These are phyloP conservation scores for Cryptus armator DNA, from an alignment of 2,888 invertebrate genomes.

Conservation along the genomic window DNA sequence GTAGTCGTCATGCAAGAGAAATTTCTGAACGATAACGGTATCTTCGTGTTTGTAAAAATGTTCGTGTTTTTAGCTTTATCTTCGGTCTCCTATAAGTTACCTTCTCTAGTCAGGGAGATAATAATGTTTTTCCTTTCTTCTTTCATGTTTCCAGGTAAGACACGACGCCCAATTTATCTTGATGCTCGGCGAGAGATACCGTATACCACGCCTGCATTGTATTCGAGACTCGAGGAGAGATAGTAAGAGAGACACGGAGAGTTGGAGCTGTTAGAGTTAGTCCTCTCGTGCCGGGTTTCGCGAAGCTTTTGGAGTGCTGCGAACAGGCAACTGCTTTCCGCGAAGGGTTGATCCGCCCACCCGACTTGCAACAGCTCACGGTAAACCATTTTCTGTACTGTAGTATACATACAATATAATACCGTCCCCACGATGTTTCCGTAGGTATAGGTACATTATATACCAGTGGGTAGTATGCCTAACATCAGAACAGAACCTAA, in stretches of 20 bases:
- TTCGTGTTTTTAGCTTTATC: slow-evolving; percentile 22
- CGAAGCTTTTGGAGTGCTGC: slow-evolving; percentile 46
- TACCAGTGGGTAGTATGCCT: not conserved
- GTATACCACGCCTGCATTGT: slow-evolving; percentile 54
- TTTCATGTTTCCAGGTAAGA: slow-evolving; percentile 56
- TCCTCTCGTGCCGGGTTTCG: slow-evolving; percentile 42
- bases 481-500: not conserved
- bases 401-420: slow-evolving; percentile 15
- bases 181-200: slow-evolving; percentile 46
- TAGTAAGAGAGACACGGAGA: slow-evolving; percentile 19
- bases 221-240: slow-evolving; percentile 46
- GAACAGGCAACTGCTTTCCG: slow-evolving; percentile 45
- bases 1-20: not conserved
- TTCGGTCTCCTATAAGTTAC: slow-evolving; percentile 37
- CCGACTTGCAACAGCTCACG: slow-evolving; percentile 35
- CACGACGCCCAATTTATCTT: slow-evolving; percentile 64
- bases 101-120: slow-evolving; percentile 20
- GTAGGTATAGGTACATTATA: not conserved
- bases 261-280: slow-evolving; percentile 21
- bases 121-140: slow-evolving; percentile 36
- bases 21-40: not conserved
- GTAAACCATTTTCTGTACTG: slow-evolving; percentile 40
- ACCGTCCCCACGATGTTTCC: not conserved
- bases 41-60: not conserved
- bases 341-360: slow-evolving; percentile 57